Evolutionary conservation across 2,888 invertebrate species (phyloP), one percentile per base, ranked within the genome.

Genomic region (Conomelus anceps): DNA sequence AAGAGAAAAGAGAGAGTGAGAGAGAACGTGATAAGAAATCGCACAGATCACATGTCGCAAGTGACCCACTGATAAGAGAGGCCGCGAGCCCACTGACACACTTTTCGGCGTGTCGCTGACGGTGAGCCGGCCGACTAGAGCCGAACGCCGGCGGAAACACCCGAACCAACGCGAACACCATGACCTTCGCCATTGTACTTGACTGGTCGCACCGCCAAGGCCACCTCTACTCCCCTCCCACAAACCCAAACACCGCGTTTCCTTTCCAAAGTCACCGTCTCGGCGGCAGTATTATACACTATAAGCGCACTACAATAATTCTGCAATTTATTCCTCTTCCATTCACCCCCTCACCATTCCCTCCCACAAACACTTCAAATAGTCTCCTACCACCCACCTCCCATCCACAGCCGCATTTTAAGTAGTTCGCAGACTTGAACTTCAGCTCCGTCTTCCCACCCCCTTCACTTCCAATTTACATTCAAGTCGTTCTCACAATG

Each of bases 41-140:
- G 26, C 26, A 84, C 88, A 86, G 84, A 85, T 88, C 89, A 86
- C 89, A 89, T 86, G 63, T 63, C 63, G 63, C 85, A 23, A 87
- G 87, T 89, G 89, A 89, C 89, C 89, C 87, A 89, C 20, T 87
- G 29, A 87, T 63, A 63, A 63, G 63, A 63, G 63, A 63, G 63
- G 63, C 63, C 89, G 84, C 86, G 88, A 89, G 87, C 90, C 90
- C 88, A 90, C 90, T 90, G 90, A 89, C 91, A 90, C 89, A 90
- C 89, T 89, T 90, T 29, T 87, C 88, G 29, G 84, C 85, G 34
- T 84, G 87, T 22, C 88, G 85, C 85, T 24, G 26, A 23, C 24
- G n/a, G 89, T 22, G 84, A 29, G 22, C 29, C n/a, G 20, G 23
- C 88, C 90, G 89, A 87, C 11, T 86, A n/a, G n/a, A 22, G 84